Conservation (phyloP, 92 coral and sea anemone species). For the Porites evermanni region DNA sequence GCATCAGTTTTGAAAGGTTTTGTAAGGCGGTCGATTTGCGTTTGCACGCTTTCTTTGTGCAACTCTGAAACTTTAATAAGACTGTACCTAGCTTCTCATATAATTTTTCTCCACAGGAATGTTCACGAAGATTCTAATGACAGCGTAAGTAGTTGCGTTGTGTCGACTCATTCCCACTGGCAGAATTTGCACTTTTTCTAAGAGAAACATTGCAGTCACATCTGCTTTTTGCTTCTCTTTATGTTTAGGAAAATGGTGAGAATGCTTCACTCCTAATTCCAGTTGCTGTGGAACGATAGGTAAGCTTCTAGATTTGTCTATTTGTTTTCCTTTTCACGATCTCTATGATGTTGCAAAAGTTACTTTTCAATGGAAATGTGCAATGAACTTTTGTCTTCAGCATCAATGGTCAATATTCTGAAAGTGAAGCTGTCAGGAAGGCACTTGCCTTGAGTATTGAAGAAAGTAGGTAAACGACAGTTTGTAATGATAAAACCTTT, state of each 20-base stretch:
- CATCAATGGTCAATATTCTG: slow-evolving; percentile 20
- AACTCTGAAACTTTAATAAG: too few relatives aligned
- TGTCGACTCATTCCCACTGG: slow-evolving; percentile 8
- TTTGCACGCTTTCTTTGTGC: too few relatives aligned
- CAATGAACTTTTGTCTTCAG: not conserved
- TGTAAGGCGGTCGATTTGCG: too few relatives aligned
- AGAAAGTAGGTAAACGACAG: slow-evolving; percentile 19
- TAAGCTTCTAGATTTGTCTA: not conserved
- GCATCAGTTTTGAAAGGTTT: too few relatives aligned
- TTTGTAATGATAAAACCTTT: not conserved
- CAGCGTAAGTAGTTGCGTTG: not conserved
- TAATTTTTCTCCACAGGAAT: not conserved
- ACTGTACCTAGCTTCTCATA: not conserved
- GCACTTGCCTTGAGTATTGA: slow-evolving; percentile 15
- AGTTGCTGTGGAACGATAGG: slow-evolving; percentile 11
- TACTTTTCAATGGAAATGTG: slow-evolving; percentile 2
- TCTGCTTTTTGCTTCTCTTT: not conserved
- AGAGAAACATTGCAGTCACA: not conserved
- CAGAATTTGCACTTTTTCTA: not conserved
- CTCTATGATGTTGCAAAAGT: slow-evolving; percentile 13
- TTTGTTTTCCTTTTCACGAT: slow-evolving; percentile 1
- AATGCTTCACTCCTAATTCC: not conserved
- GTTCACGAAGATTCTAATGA: not conserved
- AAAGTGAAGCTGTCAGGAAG: slow-evolving; percentile 18
- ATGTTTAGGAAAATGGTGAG: slow-evolving; percentile 2